Evolutionary conservation across 2,888 invertebrate genomes (phyloP), one percentile per base, ranked within the genome.

Genomic region (Epistrophe eligans): DNA sequence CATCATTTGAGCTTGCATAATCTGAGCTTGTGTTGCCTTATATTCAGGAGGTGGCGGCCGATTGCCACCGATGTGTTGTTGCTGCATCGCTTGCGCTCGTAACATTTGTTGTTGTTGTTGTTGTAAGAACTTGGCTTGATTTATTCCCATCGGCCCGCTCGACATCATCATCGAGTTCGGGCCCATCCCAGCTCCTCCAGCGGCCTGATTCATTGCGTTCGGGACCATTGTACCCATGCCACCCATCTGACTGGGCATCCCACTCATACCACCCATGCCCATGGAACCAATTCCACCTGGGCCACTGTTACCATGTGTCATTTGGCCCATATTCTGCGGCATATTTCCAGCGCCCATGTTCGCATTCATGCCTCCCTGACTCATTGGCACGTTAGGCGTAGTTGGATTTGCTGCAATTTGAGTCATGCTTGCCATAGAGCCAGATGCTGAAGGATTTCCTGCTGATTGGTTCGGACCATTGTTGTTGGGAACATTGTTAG

Each of bases 31-130:
- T 84, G 91, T 93, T 90, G 96, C 95, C 92, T 97, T 97, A 93
- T 97, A 97, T 92, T 97, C 97, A 3, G 97, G 97, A 55, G 97
- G 97, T 28, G 97, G 97, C 38, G 97, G 96, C 72, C 96, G 94
- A 28, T 94, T 94, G 1, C 93, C 92, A 52, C 93, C 92, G 92
- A 94, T 93, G 88, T 94, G 94, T 88, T 94, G 94, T 83, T 94
- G 93, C 83, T 91, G 91, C 85, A 88, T 88, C 50, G 90, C 90
- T 57, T 90, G 90, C 13, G 89, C 91, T 58, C 92, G 91, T 92
- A 92, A 91, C 90, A 96, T 95, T 90, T 95, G 95, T 91, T 95
- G 95, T 89, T 95, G 95, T 89, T 95, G 95, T 89, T 95, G 95
- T 89, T 95, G 95, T 90, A 95, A 91, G 92, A 95, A 94, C 92